Conservation (phyloP, 2,797 vertebrate genomes). For the Atherinosoma microstoma region DNA sequence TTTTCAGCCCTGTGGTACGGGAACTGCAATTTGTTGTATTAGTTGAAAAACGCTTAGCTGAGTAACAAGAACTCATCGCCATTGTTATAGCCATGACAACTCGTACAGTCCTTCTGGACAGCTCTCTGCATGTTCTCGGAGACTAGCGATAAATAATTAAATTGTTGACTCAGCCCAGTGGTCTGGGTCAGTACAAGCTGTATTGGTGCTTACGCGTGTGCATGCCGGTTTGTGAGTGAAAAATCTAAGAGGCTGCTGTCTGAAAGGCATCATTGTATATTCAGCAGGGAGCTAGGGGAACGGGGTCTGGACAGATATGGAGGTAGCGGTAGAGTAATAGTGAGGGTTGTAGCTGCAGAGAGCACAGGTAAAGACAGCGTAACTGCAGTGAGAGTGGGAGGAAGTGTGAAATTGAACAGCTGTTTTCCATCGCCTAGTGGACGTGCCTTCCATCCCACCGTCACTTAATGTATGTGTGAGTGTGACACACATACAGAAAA, state of each 20-base stretch:
- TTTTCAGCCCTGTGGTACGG: slow-evolving; percentile 41
- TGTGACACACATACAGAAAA: slow-evolving; percentile 19
- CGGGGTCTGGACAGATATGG: slow-evolving; percentile 51
- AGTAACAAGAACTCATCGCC: slow-evolving; percentile 63
- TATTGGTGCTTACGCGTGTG: slow-evolving; percentile 22
- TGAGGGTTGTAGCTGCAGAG: not conserved
- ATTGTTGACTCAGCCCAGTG: slow-evolving; percentile 74
- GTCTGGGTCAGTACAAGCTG: slow-evolving; percentile 66
- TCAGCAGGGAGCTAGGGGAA: slow-evolving; percentile 39
- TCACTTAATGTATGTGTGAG: slow-evolving; percentile 50
- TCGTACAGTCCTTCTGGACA: slow-evolving; percentile 48
- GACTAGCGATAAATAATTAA: slow-evolving; percentile 75
- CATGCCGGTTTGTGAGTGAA: slow-evolving; percentile 24
- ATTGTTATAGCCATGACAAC: slow-evolving; percentile 59
- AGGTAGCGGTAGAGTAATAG: not conserved
- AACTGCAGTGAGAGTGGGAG: slow-evolving; percentile 36
- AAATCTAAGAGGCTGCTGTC: slow-evolving; percentile 46
- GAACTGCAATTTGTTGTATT: slow-evolving; percentile 61
- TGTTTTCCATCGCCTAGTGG: slow-evolving; percentile 62
- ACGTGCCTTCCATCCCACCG: slow-evolving; percentile 50
- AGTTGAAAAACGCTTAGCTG: slow-evolving; percentile 58
- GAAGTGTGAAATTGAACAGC: slow-evolving; percentile 75
- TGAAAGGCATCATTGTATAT: slow-evolving; percentile 57
- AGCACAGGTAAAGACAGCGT: slow-evolving; percentile 11
- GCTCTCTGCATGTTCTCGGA: slow-evolving; percentile 42